phyloP scores from a whole-genome alignment of 2,797 vertebrate genomes.

The Tapera naevia region DNA sequence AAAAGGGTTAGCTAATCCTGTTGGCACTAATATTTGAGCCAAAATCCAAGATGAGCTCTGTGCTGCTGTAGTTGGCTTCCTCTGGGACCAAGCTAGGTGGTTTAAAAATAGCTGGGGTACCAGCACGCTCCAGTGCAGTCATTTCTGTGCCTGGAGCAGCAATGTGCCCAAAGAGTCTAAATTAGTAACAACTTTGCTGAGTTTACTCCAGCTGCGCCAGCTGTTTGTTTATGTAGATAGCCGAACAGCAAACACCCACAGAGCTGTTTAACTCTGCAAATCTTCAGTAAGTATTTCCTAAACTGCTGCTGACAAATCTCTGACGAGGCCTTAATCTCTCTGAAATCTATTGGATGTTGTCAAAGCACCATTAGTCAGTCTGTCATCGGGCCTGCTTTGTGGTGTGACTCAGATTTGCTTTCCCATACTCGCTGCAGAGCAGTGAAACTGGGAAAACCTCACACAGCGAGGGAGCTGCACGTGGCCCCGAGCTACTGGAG shows the following conservation, averaged over 20 bases:
- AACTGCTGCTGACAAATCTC: constrained; percentile 54
- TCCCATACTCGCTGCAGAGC: neutral
- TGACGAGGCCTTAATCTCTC: constrained; percentile 32
- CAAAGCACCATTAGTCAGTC: constrained; percentile 52
- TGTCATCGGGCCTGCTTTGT: neutral
- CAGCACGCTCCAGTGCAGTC: neutral
- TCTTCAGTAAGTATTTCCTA: constrained; percentile 42
- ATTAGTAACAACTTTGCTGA: constrained; percentile 10
- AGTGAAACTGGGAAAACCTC: neutral
- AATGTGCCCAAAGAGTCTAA: neutral
- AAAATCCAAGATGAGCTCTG: neutral
- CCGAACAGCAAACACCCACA: constrained; percentile 35
- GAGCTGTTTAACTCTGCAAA: constrained; percentile 53
- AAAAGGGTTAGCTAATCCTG: constrained; percentile 16
- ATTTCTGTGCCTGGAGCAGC: constrained; percentile 11
- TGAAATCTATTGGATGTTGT: constrained; percentile 24
- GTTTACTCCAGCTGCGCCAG: constrained; percentile 48
- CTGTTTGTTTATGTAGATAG: constrained; percentile 41
- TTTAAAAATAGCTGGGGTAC: constrained; percentile 16
- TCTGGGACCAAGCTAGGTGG: neutral
- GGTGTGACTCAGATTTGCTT: neutral
- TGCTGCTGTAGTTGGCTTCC: neutral
- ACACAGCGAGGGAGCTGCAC: rapidly evolving
- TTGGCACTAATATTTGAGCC: neutral
- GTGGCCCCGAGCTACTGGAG: rapidly evolving